These are phyloP conservation scores for Acanthacorydalis orientalis DNA, from an alignment of 2,888 invertebrate genomes.

Conservation along the genomic window DNA sequence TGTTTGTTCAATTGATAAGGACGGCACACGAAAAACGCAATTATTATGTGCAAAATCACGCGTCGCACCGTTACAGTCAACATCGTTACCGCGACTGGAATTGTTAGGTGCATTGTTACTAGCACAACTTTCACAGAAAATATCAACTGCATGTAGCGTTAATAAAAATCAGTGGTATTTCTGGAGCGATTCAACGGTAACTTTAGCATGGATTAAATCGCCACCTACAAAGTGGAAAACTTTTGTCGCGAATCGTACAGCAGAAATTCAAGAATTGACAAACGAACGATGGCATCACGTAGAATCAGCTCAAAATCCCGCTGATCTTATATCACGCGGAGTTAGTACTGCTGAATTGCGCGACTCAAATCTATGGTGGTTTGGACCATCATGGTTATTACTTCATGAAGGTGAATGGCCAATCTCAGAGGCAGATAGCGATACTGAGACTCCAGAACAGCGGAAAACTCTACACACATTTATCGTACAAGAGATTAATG, in stretches of 20 bases:
- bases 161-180: not conserved
- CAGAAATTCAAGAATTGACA: not conserved
- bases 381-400: not conserved
- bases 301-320: not conserved
- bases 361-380: not conserved
- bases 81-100: not conserved
- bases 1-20: not conserved
- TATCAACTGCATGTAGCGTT: not conserved
- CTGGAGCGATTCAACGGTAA: not conserved
- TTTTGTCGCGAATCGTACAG: not conserved
- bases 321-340: not conserved
- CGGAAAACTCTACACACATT: not conserved
- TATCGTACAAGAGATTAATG: not conserved
- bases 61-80: not conserved
- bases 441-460: not conserved
- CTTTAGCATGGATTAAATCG: not conserved
- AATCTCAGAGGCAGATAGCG: not conserved
- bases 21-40: not conserved
- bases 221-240: not conserved
- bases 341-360: not conserved
- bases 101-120: not conserved
- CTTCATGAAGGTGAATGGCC: not conserved
- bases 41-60: slow-evolving; percentile 1
- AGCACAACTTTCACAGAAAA: not conserved
- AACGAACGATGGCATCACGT: not conserved